Evolutionary conservation across 2,888 invertebrate genomes (phyloP), one percentile per base, ranked within the genome.

Genomic region (Eurois occulta): DNA sequence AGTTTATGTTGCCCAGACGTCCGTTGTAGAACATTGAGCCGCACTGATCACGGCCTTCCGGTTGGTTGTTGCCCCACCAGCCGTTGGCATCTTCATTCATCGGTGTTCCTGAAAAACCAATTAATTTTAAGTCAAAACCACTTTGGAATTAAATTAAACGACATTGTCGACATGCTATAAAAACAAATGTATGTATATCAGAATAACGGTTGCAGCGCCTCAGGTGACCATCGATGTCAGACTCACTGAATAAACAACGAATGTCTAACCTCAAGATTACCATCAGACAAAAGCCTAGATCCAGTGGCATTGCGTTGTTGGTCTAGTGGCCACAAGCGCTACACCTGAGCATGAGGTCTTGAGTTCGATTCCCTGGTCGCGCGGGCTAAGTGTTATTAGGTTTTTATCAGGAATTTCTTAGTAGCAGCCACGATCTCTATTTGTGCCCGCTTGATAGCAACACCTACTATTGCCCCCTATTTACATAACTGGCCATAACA

Each of bases 1-100:
- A 96, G 24, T 86, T 85, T 13, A 94, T 88, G 78, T 94, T 94
- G 75, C 94, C 94, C 1, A 95, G 88, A 0, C 87, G 82, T 8
- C 95, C 95, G 52, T 90, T 90, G 88, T 91, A 94, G 85, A 94
- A 94, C 94, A 95, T 95, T 4, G 94, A 92, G 10, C 96, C 76
- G 46, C 76, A 77, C 76, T 76, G 38, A 24, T 24, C 18, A 55
- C 18, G 43, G 11, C 60, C 93, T 72, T 95, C 94, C 0, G 95
- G 95, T 67, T 95, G 94, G 4, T 88, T 85, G 65, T 87, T 81
- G 10, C 91, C 92, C 94, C 94, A 95, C 13, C 85, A 85, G 0
- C 28, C 43, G 75, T 94, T 94, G 0, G 94, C 93, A 60, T 91
- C 91, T 5, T 66, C 46, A 46, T 66, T 6, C 4, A 77, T 1